Base-by-base conservation (phyloP, 1,140 invertebrate genomes). In the Neodiprion pinetum region DNA sequence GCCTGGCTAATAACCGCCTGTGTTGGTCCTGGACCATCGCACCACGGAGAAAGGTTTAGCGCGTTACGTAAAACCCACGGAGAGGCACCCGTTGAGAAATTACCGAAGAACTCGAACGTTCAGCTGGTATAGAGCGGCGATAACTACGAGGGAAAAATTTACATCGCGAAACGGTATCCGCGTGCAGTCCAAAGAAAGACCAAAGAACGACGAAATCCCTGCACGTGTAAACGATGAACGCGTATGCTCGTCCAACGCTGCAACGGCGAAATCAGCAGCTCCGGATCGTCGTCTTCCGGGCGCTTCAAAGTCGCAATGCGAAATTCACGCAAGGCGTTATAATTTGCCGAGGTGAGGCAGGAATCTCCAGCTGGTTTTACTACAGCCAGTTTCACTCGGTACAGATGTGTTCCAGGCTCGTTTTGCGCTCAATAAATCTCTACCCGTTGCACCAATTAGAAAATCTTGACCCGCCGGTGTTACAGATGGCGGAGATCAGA, bases 381-480 rank as follows among this genome's bases (percentile, higher is more conserved):
- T 61, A 40, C 28, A 40, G 28, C 28, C 4, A 40, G 28, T 40
- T 40, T 40, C 28, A 40, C 28, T 40, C 28, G 28, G 28, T 40
- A 40, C 28, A 40, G 28, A 40, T 5, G 28, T 40, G 28, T 40
- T 40, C 28, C 28, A 5, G 28, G 28, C 28, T 40, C 28, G 28
- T 12, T 61, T 61, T 61, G 11, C n/a, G 53, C n/a, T 61, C 53
- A 61, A 61, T 61, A 61, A 61, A 61, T 61, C 53, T 61, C 53
- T 14, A 9, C 53, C 11, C 4, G 53, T 61, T 61, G 53, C 11
- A 61, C 53, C 53, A 61, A 61, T 61, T 61, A 61, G 53, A 61
- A 61, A 61, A 61, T 61, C 53, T 61, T 17, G n/a, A 61, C 53
- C 11, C 53, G 11, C 11, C 53, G n/a, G 53, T 61, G 28, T 17